Evolutionary conservation across 2,888 invertebrate genomes (phyloP), one percentile per base, ranked within the genome.

Genomic region (Euphydryas editha): DNA sequence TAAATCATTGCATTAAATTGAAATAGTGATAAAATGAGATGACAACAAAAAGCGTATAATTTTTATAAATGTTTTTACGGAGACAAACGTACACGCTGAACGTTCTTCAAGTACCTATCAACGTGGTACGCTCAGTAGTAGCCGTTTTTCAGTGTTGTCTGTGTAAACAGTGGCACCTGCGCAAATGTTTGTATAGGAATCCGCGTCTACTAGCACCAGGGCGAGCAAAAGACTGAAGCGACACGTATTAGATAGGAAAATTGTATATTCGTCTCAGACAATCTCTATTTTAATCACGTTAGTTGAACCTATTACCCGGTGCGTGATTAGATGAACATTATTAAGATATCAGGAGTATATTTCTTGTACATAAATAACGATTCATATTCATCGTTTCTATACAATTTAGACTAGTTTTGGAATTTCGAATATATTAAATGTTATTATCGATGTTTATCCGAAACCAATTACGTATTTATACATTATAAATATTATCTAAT

Each of bases 161-260:
- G 57, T 62, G 54, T 24, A 46, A 60, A 61, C 63, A 58, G 44
- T 18, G 30, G 37, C 64, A 63, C 56, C 67, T 68, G 60, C 57
- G 56, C 56, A 67, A 67, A 61, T 61, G 60, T 68, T 64, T 64
- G 30, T 59, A 49, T 64, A 56, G 46, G 36, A 59, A 58, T 42
- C 54, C 58, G 30, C 49, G 57, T 39, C 54, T 47, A 24, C 37
- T 46, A 17, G 63, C 46, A 46, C 60, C 39, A 42, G 49, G 63
- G 49, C 42, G 30, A 57, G 56, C 60, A 30, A 39, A n/a, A n/a
- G 63, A 49, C 24, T 20, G 51, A 49, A 57, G 49, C 49, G 30
- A 42, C 30, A 51, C 57, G 42, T 58, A 24, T 17, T 58, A 30
- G 24, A 39, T 46, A 42, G 30, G 20, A 30, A 20, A 58, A 44